phyloP scores from a whole-genome alignment of 2,113 vertebrate genomes.

The Ammodytes marinus region DNA sequence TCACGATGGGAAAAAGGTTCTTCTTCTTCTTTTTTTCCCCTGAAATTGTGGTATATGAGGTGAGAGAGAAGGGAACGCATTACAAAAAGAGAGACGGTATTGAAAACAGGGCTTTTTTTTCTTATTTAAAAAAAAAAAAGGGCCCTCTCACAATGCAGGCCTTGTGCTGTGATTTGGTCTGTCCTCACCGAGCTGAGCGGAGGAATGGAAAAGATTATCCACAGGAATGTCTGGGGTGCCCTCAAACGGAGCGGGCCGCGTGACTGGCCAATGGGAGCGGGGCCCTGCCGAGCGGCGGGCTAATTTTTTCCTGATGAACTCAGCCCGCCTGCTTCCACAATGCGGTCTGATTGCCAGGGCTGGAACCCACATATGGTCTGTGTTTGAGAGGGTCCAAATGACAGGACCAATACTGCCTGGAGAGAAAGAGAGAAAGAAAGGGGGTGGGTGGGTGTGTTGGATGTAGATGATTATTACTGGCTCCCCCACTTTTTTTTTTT shows the following conservation, averaged over 20 bases:
- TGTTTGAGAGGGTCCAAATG: slow-evolving; percentile 84
- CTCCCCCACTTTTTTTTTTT: slow-evolving; percentile 58
- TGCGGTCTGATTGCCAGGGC: slow-evolving; percentile 85
- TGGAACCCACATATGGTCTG: slow-evolving; percentile 86
- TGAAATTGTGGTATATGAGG: slow-evolving; percentile 72
- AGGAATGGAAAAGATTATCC: slow-evolving; percentile 92
- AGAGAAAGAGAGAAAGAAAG: slow-evolving; percentile 60
- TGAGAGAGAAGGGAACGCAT: slow-evolving; percentile 65
- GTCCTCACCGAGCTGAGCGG: slow-evolving; percentile 82
- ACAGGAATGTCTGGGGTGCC: slow-evolving; percentile 90
- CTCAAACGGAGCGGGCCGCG: slow-evolving; percentile 84
- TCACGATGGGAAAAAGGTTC: slow-evolving; percentile 57
- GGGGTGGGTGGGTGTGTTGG: slow-evolving; percentile 41
- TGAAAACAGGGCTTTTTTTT: slow-evolving; percentile 78
- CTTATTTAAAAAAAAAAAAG: no score
- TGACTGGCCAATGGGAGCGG: slow-evolving; percentile 84
- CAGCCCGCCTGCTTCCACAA: slow-evolving; percentile 84
- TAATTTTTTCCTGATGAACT: slow-evolving; percentile 91
- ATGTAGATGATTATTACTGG: slow-evolving; percentile 55
- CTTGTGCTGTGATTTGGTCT: slow-evolving; percentile 85
- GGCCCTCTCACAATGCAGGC: slow-evolving; percentile 84
- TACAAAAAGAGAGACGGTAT: slow-evolving; percentile 66
- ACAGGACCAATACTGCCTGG: slow-evolving; percentile 80
- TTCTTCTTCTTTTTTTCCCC: slow-evolving; percentile 36
- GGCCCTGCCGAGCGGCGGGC: slow-evolving; percentile 78